Evolutionary conservation across 30 jellyfish, hydroid and myxozoan species (phyloP).

Genomic region (Pelagia noctiluca): DNA sequence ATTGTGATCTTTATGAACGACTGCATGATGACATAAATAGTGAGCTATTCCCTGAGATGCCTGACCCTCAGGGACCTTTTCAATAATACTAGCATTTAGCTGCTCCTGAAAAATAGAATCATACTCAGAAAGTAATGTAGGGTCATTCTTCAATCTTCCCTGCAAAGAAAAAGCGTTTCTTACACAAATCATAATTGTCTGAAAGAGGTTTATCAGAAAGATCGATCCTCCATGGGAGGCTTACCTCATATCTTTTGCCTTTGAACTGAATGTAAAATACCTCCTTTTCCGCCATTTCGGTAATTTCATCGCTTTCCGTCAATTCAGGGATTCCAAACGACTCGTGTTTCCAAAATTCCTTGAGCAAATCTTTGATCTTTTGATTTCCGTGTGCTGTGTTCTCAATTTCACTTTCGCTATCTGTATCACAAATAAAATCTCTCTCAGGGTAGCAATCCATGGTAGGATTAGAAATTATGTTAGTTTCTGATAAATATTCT

Average conservation of each 20-base stretch:
- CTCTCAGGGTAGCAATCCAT: slow-evolving; percentile 25
- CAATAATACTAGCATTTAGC: slow-evolving; percentile 38
- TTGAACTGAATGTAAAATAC: slow-evolving; percentile 1
- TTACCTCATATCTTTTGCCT: slow-evolving; percentile 38
- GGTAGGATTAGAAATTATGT: slow-evolving; percentile 37
- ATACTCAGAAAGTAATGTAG: slow-evolving; percentile 27
- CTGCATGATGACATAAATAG: slow-evolving; percentile 66
- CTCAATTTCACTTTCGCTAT: not conserved
- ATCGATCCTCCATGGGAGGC: slow-evolving; percentile 62
- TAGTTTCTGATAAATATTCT: too few species aligned
- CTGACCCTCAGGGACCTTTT: slow-evolving; percentile 50
- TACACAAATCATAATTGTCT: slow-evolving; percentile 32
- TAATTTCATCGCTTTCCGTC: not conserved
- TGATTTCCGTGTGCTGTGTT: slow-evolving; percentile 9
- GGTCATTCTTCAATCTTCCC: slow-evolving; percentile 9
- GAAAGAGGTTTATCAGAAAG: slow-evolving; percentile 4
- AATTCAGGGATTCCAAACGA: slow-evolving; percentile 26
- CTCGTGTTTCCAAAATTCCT: slow-evolving; percentile 47
- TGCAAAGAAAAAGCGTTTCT: slow-evolving; percentile 14
- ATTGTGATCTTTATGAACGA: slow-evolving; percentile 34
- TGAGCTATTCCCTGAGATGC: slow-evolving; percentile 1
- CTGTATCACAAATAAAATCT: too few species aligned
- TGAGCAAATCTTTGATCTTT: slow-evolving; percentile 54
- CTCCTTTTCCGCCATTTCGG: slow-evolving; percentile 8
- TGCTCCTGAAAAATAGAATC: slow-evolving; percentile 58